Base-by-base conservation (phyloP, 2,888 invertebrate species). In the Nomada fabriciana region DNA sequence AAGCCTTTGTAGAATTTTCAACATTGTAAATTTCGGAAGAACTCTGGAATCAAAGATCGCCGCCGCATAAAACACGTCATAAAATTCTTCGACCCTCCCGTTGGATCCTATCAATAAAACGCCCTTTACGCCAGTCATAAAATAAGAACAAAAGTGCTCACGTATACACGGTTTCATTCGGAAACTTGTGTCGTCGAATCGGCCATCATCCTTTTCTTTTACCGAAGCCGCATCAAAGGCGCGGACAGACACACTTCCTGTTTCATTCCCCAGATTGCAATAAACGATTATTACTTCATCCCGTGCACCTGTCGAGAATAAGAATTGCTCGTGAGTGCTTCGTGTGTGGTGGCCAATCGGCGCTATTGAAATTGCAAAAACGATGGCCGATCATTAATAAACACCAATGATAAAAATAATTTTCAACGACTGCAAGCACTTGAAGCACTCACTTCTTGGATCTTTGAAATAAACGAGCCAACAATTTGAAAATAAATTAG, bases 221-320 rank as follows among this genome's bases (percentile, higher is more conserved):
- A 7, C 2, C 18, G 15, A 69, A 52, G 52, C 25, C 11, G 47
- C 57, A 7, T 52, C 55, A 42, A 43, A 23, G 23, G 42, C 18
- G 15, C 23, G 60, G 29, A 9, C 2, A 52, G 29, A 2, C 5
- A 52, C 25, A 25, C 25, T 85, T 76, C 82, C 78, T 82, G 64
- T 61, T 25, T 53, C 70, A 64, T 65, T 70, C 60, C 23, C 10
- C 55, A 53, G 61, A 70, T 55, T 7, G 76, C 53, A 64, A 78
- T 73, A 81, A 84, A 81, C 50, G 80, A 71, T 29, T 52, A 68
- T 73, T 70, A 61, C 71, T 75, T 63, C 59, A 60, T 73, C 65
- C 61, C 55, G n/a, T 52, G 29, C 15, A 20, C 76, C 60, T 59
- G 74, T 23, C 4, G 25, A 42, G 83, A 83, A 82, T 83, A 25